Conservation (phyloP, 2,888 invertebrate genomes). For the Calephelis perditalis region DNA sequence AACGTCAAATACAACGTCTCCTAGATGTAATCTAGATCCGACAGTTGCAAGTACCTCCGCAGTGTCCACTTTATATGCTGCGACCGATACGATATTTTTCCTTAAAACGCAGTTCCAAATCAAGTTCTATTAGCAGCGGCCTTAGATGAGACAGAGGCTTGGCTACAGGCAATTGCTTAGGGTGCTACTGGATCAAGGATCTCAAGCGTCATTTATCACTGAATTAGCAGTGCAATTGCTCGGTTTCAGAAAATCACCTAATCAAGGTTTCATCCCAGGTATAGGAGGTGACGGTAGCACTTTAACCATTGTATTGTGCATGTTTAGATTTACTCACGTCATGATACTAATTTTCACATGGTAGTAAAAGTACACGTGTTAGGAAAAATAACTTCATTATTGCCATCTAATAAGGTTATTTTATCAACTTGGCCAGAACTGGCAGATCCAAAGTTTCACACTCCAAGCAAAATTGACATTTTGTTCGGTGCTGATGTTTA, state of each 20-base stretch:
- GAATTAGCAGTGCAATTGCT: neutral
- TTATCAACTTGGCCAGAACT: neutral
- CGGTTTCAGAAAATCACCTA: neutral
- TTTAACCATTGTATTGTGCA: neutral
- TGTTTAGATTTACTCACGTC: neutral
- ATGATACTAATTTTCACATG: neutral
- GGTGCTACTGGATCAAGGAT: neutral
- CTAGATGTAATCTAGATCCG: conserved; percentile 16
- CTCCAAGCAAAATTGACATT: neutral
- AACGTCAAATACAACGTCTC: neutral
- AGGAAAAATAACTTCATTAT: neutral
- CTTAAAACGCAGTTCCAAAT: neutral
- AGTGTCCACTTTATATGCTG: neutral
- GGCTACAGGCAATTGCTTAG: neutral
- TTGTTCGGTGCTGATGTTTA: neutral
- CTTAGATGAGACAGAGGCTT: neutral
- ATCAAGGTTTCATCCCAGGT: neutral
- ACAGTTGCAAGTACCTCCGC: neutral
- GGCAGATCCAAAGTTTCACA: neutral
- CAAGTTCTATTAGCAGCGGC: neutral
- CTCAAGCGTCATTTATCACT: conserved; percentile 5
- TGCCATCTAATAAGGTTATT: neutral
- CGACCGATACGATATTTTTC: neutral
- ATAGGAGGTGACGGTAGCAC: neutral
- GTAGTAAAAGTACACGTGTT: neutral